Conservation (phyloP, 2,797 vertebrate genomes). For the Spea hammondii region DNA sequence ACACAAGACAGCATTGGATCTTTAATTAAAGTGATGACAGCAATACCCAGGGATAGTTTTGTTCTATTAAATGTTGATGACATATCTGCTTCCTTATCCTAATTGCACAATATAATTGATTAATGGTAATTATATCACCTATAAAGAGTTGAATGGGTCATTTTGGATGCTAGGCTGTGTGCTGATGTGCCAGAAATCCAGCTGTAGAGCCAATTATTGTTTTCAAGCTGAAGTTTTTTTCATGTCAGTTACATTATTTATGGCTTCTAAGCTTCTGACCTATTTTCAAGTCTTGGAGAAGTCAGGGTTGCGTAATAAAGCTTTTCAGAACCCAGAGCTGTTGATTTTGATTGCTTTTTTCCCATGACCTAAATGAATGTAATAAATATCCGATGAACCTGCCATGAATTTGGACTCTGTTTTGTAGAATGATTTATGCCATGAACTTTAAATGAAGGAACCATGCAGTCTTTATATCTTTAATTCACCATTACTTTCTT, state of each 20-base stretch:
- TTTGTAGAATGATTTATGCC: constrained; percentile 25
- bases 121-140: constrained; percentile 24
- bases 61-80: constrained; percentile 31
- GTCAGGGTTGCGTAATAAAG: constrained; percentile 22
- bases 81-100: constrained; percentile 13
- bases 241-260: constrained; percentile 33
- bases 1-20: background rate
- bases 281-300: constrained; percentile 31
- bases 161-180: background rate
- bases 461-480: background rate
- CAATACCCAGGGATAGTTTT: constrained; percentile 12
- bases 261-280: constrained; percentile 35
- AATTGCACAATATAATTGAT: constrained; percentile 26
- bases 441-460: constrained; percentile 2
- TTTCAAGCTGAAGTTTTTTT: constrained; percentile 2
- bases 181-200: constrained; percentile 23
- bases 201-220: constrained; percentile 27
- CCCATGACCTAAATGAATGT: constrained; percentile 26
- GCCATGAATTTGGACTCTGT: constrained; percentile 13
- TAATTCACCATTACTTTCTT: background rate
- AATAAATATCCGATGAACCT: constrained; percentile 36
- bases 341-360: constrained; percentile 32
- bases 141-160: constrained; percentile 8
- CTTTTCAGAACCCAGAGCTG: constrained; percentile 14
- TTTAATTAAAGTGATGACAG: constrained; percentile 16